These are phyloP conservation scores for Sussaba pulchella DNA, from an alignment of 2,888 invertebrate genomes.

Conservation along the genomic window DNA sequence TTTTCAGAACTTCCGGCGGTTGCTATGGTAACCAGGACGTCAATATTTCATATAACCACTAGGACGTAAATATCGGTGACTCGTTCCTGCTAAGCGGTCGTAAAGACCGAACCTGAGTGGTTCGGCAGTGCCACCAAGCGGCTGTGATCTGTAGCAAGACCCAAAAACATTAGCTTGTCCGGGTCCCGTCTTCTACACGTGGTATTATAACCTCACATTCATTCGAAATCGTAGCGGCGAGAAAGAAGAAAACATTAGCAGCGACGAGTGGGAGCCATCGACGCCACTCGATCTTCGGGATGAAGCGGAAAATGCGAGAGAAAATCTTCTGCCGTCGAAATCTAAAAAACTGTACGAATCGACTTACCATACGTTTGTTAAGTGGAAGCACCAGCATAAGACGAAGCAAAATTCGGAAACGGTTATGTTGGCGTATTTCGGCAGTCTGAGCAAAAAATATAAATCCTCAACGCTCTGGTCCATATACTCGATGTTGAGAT, in stretches of 20 bases:
- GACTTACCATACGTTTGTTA: slow-evolving; percentile 31
- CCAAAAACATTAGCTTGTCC: no score
- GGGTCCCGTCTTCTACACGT: no score
- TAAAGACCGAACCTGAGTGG: no score
- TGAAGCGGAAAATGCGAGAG: slow-evolving; percentile 9
- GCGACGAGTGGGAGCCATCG: not conserved
- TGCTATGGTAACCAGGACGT: no score
- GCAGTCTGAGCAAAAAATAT: slow-evolving; percentile 30
- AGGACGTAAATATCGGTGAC: not conserved
- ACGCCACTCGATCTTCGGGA: slow-evolving; percentile 32
- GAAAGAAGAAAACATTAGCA: not conserved
- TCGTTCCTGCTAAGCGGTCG: no score
- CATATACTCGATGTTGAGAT: slow-evolving; percentile 52
- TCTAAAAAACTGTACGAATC: slow-evolving; percentile 26
- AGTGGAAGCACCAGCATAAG: slow-evolving; percentile 33
- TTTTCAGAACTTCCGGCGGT: no score
- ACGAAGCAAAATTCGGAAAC: slow-evolving; percentile 22
- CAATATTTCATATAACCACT: no score
- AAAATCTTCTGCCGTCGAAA: slow-evolving; percentile 26
- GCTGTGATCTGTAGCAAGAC: no score
- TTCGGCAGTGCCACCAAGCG: no score
- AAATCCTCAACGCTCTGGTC: slow-evolving; percentile 44
- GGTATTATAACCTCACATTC: no score
- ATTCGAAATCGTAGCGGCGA: no score
- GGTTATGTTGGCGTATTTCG: slow-evolving; percentile 53